Conservation (phyloP, 2,113 vertebrate species). For the Hyaena hyaena region DNA sequence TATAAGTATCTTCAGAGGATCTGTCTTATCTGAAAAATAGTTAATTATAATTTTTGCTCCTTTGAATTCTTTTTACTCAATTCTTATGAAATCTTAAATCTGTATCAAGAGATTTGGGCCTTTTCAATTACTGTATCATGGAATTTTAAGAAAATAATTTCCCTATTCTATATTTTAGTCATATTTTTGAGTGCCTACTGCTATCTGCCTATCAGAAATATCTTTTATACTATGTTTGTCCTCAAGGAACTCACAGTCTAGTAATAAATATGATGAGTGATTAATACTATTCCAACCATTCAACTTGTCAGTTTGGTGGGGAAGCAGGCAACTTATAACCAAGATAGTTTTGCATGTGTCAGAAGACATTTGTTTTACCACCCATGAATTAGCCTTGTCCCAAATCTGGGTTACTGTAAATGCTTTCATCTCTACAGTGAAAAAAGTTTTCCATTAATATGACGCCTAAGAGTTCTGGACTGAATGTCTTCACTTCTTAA, state of each 20-base stretch:
- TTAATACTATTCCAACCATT: background rate
- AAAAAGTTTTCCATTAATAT: slow-evolving; percentile 64
- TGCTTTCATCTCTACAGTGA: slow-evolving; percentile 66
- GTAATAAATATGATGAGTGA: background rate
- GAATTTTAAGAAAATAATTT: background rate
- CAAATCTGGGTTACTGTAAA: slow-evolving; percentile 61
- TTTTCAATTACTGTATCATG: background rate
- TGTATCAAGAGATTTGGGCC: background rate
- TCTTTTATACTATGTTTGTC: background rate
- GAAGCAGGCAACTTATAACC: background rate
- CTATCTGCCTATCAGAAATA: background rate
- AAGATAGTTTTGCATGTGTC: background rate
- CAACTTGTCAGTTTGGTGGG: background rate
- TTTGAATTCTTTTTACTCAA: slow-evolving; percentile 10
- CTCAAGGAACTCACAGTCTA: background rate
- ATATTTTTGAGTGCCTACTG: background rate
- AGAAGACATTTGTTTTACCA: background rate
- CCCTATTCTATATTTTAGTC: background rate
- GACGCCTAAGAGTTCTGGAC: slow-evolving; percentile 13
- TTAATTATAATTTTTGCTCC: background rate
- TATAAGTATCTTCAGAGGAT: background rate
- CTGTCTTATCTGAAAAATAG: background rate
- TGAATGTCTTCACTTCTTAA: slow-evolving; percentile 65
- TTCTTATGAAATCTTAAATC: background rate
- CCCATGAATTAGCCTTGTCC: slow-evolving; percentile 66